phyloP scores from a whole-genome alignment of 2,113 vertebrate genomes.

The Scatophagus argus region DNA sequence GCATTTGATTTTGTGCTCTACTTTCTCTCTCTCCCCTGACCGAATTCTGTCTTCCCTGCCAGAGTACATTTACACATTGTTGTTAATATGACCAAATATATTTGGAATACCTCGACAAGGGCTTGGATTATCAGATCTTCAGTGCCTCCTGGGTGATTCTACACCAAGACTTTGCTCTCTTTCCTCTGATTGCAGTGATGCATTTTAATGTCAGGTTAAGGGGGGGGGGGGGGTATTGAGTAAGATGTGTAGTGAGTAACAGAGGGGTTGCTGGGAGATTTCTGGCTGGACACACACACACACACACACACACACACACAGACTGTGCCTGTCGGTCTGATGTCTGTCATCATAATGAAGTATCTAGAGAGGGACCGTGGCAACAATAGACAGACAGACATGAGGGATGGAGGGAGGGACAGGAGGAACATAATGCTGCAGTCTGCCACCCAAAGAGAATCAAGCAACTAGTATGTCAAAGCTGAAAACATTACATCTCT shows the following conservation, averaged over 20 bases:
- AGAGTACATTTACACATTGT: conserved; percentile 20
- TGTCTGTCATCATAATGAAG: conserved; percentile 68
- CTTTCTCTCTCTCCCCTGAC: conserved; percentile 8
- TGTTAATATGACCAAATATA: conserved; percentile 23
- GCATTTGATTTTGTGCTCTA: conserved; percentile 30
- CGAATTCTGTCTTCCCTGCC: background rate
- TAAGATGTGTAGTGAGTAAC: background rate
- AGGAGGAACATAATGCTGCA: conserved; percentile 23
- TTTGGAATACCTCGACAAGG: background rate
- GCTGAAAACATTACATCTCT: conserved; percentile 60
- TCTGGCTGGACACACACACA: conserved; percentile 22
- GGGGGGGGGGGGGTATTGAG: conserved; percentile 1
- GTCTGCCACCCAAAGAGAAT: conserved; percentile 30
- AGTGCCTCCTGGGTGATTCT: background rate
- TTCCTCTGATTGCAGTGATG: conserved; percentile 14
- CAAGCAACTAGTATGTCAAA: conserved; percentile 37
- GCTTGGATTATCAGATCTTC: conserved; percentile 16
- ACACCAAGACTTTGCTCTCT: background rate
- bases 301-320: conserved; percentile 9
- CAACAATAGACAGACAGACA: conserved; percentile 50
- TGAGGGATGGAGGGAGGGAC: conserved; percentile 45
- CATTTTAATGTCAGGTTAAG: conserved; percentile 33
- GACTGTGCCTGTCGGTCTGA: conserved; percentile 13
- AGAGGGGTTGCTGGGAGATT: conserved; percentile 35
- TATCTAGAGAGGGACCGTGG: conserved; percentile 48